A percentile compares a stretch with the other conserved stretches of the same genome.
phyloP scores from a whole-genome alignment of 2,797 vertebrate genomes.

The Philypnodon macrostomus region DNA sequence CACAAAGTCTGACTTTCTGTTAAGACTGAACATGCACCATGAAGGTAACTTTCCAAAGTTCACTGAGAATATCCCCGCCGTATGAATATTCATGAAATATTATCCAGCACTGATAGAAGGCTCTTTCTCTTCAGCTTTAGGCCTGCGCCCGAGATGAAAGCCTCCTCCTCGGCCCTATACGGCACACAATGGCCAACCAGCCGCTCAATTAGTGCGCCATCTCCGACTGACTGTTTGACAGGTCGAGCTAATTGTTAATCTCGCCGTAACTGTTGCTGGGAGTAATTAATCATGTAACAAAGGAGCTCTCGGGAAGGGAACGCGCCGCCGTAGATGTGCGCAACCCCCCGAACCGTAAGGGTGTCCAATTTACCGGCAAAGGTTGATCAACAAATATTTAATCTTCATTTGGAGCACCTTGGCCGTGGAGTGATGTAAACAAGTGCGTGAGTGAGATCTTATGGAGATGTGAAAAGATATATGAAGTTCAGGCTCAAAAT shows the following conservation, averaged over 20 bases:
- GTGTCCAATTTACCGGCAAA: slow-evolving; percentile 55
- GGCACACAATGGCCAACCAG: slow-evolving; percentile 88
- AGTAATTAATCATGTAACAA: slow-evolving; percentile 97
- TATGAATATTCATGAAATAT: slow-evolving; percentile 80
- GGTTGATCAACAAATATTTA: slow-evolving; percentile 75
- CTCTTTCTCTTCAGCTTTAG: slow-evolving; percentile 59
- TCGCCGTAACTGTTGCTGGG: slow-evolving; percentile 88
- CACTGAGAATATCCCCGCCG: slow-evolving; percentile 45
- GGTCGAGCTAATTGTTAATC: slow-evolving; percentile 94
- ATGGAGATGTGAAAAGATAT: slow-evolving; percentile 88
- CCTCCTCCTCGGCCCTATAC: slow-evolving; percentile 70
- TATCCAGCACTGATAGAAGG: slow-evolving; percentile 63
- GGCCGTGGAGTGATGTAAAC: slow-evolving; percentile 40
- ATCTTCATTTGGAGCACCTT: slow-evolving; percentile 77
- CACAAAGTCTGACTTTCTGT: not conserved
- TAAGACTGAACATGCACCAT: slow-evolving; percentile 60
- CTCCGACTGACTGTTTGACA: slow-evolving; percentile 91
- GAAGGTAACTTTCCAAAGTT: slow-evolving; percentile 79
- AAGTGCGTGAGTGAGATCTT: slow-evolving; percentile 68
- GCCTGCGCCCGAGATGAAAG: slow-evolving; percentile 77
- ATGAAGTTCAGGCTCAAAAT: too few relatives aligned
- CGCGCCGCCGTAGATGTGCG: slow-evolving; percentile 79
- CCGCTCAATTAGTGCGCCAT: slow-evolving; percentile 93
- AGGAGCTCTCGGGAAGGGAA: slow-evolving; percentile 79
- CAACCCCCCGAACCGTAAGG: slow-evolving; percentile 38